Conservation (phyloP, 2,797 vertebrate genomes). For the Smutsia temminckii region DNA sequence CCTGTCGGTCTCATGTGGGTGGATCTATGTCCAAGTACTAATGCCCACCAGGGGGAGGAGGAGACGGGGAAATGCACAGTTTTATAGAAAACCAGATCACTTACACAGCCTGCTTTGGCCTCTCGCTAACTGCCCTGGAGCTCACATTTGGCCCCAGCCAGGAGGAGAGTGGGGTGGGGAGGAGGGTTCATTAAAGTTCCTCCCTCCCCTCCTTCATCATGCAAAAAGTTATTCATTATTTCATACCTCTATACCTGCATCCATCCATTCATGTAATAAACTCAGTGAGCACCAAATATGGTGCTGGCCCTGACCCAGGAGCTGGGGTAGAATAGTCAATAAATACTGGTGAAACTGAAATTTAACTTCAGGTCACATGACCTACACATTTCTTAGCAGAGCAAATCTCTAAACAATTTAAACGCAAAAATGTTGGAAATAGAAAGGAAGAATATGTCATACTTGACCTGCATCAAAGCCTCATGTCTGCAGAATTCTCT, state of each 20-base stretch:
- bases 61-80: too few relatives aligned
- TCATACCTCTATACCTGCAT: not conserved
- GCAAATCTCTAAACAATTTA: not conserved
- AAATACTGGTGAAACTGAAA: not conserved
- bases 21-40: not conserved
- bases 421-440: not conserved
- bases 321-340: not conserved
- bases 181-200: not conserved
- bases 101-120: not conserved
- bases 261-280: not conserved
- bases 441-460: not conserved
- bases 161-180: too few relatives aligned
- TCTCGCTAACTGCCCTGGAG: not conserved
- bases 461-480: not conserved
- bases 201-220: not conserved
- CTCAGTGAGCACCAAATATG: not conserved
- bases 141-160: not conserved
- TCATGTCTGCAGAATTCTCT: not conserved
- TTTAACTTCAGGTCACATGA: not conserved
- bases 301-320: not conserved
- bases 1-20: accelerated
- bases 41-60: accelerated
- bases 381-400: not conserved
- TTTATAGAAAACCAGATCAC: not conserved
- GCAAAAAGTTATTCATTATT: not conserved